These are phyloP conservation scores for Apistogramma diplotaenia DNA, from an alignment of 2,113 vertebrate genomes.

Conservation along the genomic window DNA sequence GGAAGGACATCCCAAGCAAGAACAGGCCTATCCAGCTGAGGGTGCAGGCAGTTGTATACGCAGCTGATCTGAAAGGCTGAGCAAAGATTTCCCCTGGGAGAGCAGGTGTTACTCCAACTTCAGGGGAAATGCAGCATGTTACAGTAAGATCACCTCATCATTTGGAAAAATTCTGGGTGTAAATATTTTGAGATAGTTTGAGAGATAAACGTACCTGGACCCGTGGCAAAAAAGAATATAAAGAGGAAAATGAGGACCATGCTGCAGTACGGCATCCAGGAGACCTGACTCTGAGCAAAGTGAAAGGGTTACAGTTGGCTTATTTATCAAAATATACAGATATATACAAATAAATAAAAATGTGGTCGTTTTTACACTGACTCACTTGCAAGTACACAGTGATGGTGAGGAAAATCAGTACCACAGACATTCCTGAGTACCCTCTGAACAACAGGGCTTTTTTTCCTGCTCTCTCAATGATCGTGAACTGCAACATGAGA, in stretches of 20 bases:
- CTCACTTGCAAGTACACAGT: slow-evolving; percentile 79
- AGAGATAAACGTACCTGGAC: slow-evolving; percentile 73
- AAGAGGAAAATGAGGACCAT: slow-evolving; percentile 79
- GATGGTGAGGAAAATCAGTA: slow-evolving; percentile 76
- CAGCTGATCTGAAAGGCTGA: slow-evolving; percentile 79
- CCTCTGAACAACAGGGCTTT: slow-evolving; percentile 72
- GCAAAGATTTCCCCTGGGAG: slow-evolving; percentile 80
- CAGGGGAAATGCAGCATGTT: neutral
- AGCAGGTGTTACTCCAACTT: slow-evolving; percentile 72
- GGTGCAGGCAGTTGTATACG: slow-evolving; percentile 68
- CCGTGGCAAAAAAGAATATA: slow-evolving; percentile 76
- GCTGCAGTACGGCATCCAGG: slow-evolving; percentile 83
- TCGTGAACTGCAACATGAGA: slow-evolving; percentile 72
- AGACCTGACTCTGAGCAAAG: slow-evolving; percentile 60
- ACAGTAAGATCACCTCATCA: neutral
- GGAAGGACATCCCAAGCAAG: slow-evolving; percentile 80
- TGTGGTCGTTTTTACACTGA: neutral
- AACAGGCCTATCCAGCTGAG: slow-evolving; percentile 80
- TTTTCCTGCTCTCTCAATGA: slow-evolving; percentile 76
- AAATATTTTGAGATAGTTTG: neutral
- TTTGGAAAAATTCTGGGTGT: neutral
- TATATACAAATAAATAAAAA: neutral
- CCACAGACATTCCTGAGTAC: slow-evolving; percentile 69
- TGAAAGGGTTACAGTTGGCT: neutral
- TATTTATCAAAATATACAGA: neutral